Conservation (phyloP, 2,113 vertebrate species). For the Limanda limanda region DNA sequence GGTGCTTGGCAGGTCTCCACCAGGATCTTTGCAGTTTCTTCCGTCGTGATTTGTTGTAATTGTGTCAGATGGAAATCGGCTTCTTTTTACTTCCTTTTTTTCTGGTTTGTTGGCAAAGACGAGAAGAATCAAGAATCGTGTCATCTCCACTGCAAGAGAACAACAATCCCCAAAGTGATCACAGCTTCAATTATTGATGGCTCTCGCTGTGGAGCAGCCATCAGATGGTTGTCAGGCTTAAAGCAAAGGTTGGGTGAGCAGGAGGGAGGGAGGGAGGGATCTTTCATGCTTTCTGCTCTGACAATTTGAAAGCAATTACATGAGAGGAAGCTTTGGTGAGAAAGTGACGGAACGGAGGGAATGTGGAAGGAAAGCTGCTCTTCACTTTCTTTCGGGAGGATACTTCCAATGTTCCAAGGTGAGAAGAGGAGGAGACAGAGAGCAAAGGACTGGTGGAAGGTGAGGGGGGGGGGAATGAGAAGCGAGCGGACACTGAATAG, state of each 20-base stretch:
- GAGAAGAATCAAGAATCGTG: slow-evolving; percentile 17
- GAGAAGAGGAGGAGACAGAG: background rate
- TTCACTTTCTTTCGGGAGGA: slow-evolving; percentile 28
- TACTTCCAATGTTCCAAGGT: slow-evolving; percentile 35
- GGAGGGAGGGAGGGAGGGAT: background rate
- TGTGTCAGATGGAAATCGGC: slow-evolving; percentile 22
- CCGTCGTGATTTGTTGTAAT: slow-evolving; percentile 4
- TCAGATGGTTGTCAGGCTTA: slow-evolving; percentile 56
- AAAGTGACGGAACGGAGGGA: slow-evolving; percentile 11
- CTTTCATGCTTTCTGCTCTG: slow-evolving; percentile 23
- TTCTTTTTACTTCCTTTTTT: slow-evolving; percentile 37
- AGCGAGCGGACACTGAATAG: background rate
- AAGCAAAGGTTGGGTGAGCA: slow-evolving; percentile 39
- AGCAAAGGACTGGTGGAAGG: background rate
- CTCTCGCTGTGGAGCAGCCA: slow-evolving; percentile 43
- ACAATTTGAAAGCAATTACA: slow-evolving; percentile 66
- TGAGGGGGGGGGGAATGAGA: background rate
- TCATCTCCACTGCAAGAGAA: slow-evolving; percentile 34
- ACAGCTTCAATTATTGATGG: slow-evolving; percentile 69
- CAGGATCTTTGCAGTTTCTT: slow-evolving; percentile 7
- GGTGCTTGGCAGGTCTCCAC: slow-evolving; percentile 20
- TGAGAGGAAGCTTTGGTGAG: slow-evolving; percentile 30
- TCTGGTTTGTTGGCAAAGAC: background rate
- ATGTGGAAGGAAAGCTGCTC: slow-evolving; percentile 27
- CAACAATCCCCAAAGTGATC: slow-evolving; percentile 51